Evolutionary conservation across 2,888 invertebrate genomes (phyloP), one percentile per base, ranked within the genome.

Genomic region (Latheticus oryzae): DNA sequence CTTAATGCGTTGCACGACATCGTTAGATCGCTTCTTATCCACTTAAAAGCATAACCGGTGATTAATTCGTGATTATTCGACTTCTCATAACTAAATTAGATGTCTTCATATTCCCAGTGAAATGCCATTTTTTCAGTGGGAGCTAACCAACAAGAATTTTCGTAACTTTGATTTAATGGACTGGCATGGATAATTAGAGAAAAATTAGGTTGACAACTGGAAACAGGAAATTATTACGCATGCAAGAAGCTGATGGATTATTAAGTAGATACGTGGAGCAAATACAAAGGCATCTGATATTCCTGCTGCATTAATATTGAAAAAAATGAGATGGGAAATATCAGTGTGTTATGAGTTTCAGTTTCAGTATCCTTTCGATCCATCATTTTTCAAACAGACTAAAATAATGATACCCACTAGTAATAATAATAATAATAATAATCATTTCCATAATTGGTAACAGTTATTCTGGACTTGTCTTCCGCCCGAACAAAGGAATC

Each of bases 121-220:
- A 24, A 11, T 15, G 9, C 37, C 11, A 17, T 50, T 50, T 50
- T 50, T 50, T 50, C 38, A 28, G 26, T 50, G 50, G 50, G 50
- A 50, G 19, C 21, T 23, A 35, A 11, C 35, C 16, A 13, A 11
- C 3, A 9, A 5, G 40, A 17, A 28, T 43, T 43, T 43, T 43
- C 42, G 42, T 47, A 16, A 16, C 16, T 8, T 9, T 9, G 30
- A 17, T 17, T 30, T 40, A 52, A 42, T 28, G 12, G 30, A 15
- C 24, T 48, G 13, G 37, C 55, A 55, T 55, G 33, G 40, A 55
- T 55, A 55, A 55, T 55, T 55, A 48, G 55, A 35, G 15, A 60
- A 58, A 62, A 65, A 64, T 54, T 65, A 58, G 65, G 65, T 65
- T 65, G 65, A 65, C 65, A 63, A 32, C 53, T 52, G 60, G 58